Conservation (phyloP, 2,113 vertebrate genomes). For the Eurypyga helias region DNA sequence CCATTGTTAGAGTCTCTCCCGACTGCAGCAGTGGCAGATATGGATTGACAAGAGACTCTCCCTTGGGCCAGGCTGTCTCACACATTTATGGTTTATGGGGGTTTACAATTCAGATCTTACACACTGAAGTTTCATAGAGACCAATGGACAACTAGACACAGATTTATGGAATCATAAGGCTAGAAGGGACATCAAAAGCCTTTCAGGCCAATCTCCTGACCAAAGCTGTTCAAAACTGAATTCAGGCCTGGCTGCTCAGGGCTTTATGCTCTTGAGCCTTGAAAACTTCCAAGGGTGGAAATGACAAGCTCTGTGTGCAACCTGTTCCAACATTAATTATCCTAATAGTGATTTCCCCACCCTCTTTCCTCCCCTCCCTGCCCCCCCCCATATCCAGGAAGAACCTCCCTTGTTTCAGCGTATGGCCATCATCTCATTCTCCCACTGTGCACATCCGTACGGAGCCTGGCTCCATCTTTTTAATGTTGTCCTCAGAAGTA, state of each 20-base stretch:
- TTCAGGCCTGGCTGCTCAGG: background rate
- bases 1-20: background rate
- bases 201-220: background rate
- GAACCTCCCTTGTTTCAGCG: background rate
- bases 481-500: fast-evolving
- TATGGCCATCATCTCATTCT: background rate
- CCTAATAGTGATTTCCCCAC: background rate
- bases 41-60: background rate
- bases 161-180: background rate
- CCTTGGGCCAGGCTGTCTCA: fast-evolving
- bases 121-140: background rate
- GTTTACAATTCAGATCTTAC: background rate
- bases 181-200: background rate
- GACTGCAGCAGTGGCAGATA: background rate
- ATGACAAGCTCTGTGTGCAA: background rate
- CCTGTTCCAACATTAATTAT: background rate
- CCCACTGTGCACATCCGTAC: background rate
- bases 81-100: background rate
- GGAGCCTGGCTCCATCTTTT: background rate
- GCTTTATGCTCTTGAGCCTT: background rate
- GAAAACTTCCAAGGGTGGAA: background rate
- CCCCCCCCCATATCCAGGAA: background rate
- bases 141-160: background rate
- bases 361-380: no score
- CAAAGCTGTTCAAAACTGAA: background rate